Percentiles rank a stretch among this genome's conserved stretches.
Conservation (phyloP, 1,140 invertebrate species). For the Ptiloglossa arizonensis region DNA sequence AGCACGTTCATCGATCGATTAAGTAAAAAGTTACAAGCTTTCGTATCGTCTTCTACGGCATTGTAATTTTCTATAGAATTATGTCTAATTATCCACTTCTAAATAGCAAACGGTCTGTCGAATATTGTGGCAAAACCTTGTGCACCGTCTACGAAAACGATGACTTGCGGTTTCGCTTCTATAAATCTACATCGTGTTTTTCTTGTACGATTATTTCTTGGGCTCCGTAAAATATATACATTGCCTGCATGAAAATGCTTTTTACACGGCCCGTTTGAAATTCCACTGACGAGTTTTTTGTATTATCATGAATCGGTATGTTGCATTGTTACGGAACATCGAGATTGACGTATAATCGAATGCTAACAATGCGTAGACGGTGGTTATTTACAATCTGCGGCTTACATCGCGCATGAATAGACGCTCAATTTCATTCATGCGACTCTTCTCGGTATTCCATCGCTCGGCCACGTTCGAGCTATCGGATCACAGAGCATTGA, state of each 20-base stretch:
- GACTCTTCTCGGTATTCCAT: conserved; percentile 40
- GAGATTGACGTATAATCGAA: conserved; percentile 57
- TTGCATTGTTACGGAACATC: conserved; percentile 18
- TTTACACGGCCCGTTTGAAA: background rate
- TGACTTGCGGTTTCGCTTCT: background rate
- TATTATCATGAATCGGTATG: background rate
- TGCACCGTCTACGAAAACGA: background rate
- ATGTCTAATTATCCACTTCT: background rate
- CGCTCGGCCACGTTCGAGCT: conserved; percentile 35
- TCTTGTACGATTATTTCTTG: background rate
- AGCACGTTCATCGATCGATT: background rate
- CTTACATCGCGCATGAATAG: conserved; percentile 67
- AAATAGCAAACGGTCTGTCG: no score
- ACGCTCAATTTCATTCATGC: conserved; percentile 59
- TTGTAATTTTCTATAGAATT: background rate
- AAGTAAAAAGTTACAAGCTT: background rate
- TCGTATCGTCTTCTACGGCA: background rate
- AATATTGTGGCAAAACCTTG: background rate
- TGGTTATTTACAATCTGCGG: conserved; percentile 72
- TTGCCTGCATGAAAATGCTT: background rate
- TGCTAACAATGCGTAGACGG: conserved; percentile 54
- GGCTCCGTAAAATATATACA: background rate
- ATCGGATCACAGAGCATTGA: conserved; percentile 20
- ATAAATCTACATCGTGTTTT: background rate
- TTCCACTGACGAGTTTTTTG: background rate